Percentiles rank a stretch among this genome's conserved stretches.
phyloP scores from a whole-genome alignment of 2,113 vertebrate genomes.

The Tenebrosternarchus preto region DNA sequence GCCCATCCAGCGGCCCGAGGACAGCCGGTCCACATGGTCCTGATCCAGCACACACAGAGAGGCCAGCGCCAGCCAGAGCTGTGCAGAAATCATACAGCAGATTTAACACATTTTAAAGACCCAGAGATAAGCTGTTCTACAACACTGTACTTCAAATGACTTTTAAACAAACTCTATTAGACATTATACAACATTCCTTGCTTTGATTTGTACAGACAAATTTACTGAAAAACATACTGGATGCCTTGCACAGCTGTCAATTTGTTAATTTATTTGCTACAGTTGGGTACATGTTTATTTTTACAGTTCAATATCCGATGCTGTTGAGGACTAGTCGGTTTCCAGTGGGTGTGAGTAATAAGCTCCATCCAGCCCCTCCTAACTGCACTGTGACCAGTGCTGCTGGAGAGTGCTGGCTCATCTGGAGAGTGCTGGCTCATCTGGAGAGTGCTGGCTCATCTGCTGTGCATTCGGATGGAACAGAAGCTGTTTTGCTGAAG shows the following conservation, averaged over 20 bases:
- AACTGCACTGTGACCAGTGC: constrained; percentile 1
- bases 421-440: constrained; percentile 1
- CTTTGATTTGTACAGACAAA: neutral
- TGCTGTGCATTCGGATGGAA: neutral
- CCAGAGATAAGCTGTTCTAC: neutral
- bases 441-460: constrained; percentile 1
- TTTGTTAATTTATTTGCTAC: neutral
- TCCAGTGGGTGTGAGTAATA: neutral
- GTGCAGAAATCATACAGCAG: constrained; percentile 26
- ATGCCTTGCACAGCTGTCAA: neutral
- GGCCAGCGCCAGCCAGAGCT: constrained; percentile 96
- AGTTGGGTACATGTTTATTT: neutral
- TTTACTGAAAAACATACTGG: neutral
- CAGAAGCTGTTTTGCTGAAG: constrained; percentile 20
- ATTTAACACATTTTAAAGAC: neutral
- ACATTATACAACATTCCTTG: neutral
- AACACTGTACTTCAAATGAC: neutral
- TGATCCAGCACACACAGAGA: constrained; percentile 97
- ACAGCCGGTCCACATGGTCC: constrained; percentile 95
- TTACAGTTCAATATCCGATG: neutral
- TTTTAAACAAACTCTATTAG: neutral
- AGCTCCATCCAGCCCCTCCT: neutral
- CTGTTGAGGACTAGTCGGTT: neutral
- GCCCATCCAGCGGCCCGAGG: constrained; percentile 98
- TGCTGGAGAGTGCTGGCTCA: constrained; percentile 13